phyloP scores from a whole-genome alignment of 2,888 invertebrate genomes.

The Eupithecia exiguata region DNA sequence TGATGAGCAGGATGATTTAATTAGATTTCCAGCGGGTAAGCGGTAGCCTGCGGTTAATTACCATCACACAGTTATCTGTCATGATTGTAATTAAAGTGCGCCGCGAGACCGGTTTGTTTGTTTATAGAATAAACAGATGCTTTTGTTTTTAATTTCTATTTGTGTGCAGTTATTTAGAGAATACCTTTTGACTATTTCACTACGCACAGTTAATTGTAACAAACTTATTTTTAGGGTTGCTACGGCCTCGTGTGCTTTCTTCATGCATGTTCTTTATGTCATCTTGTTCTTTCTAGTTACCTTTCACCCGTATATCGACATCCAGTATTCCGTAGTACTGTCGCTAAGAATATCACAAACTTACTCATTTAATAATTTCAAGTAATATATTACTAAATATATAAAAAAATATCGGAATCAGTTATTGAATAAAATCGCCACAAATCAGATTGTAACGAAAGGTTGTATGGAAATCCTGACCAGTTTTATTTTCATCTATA shows the following conservation, averaged over 20 bases:
- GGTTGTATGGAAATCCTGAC: background rate
- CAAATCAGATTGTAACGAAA: background rate
- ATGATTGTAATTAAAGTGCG: constrained; percentile 28
- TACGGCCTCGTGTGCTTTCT: background rate
- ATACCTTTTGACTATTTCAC: background rate
- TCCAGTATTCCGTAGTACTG: too few relatives aligned
- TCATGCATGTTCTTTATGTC: too few relatives aligned
- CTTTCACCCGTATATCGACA: too few relatives aligned
- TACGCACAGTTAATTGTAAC: background rate
- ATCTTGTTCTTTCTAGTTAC: too few relatives aligned
- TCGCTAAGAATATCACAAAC: too few relatives aligned
- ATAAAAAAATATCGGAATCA: too few relatives aligned
- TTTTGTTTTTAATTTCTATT: background rate
- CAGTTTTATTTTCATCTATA: background rate
- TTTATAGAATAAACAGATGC: background rate
- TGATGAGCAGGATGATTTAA: constrained; percentile 37
- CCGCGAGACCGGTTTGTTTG: background rate
- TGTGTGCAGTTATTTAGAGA: background rate
- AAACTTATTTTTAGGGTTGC: background rate
- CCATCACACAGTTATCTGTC: constrained; percentile 23
- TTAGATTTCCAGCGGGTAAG: constrained; percentile 25
- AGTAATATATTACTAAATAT: too few relatives aligned
- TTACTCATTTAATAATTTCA: too few relatives aligned
- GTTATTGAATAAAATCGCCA: too few relatives aligned
- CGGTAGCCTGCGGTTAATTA: constrained; percentile 28